Base-by-base conservation (phyloP, 23 tunicate species). In the Halocynthia aurantium region DNA sequence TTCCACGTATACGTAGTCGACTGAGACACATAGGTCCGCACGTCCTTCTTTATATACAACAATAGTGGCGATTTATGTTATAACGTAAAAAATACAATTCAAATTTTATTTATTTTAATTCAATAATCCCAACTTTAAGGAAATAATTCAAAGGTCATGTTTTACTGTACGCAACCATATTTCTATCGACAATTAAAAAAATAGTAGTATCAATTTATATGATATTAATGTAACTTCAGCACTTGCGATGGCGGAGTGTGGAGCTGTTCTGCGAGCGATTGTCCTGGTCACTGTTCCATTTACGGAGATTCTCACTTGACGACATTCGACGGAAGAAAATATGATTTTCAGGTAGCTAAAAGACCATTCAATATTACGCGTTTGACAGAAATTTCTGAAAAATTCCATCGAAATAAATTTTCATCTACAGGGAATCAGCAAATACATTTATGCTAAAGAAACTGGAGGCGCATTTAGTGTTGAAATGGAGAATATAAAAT, bases 271-370 rank as follows among this genome's bases (percentile, higher is more conserved):
- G 70, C 62, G 6, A 22, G 6, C 44, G 51, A 6, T n/a, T 77
- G 81, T 5, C 81, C 81, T 8, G 81, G 81, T 8, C 81, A 77
- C 10, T 77, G 81, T 19, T 67, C 72, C 10, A 76, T 67, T 63
- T 77, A 77, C 63, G 81, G 81, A 62, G 81, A 77, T 67, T 77
- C 81, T 62, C 81, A 77, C 18, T 10, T 77, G 51, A 56, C 81
- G 40, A 77, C 81, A 22, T 77, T 77, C 7, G 81, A 77, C 50
- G 51, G 75, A 44, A 52, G 81, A 49, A 53, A 77, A 44, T 77
- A 77, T 65, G 70, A 65, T 65, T 65, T 10, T 49, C 70, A 65
- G 17, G 70, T 65, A 65, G 70, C 52, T 20, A 20, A 58, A 57
- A n/a, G 15, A 13, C n/a, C 15, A 58, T 58, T 58, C 15, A 58